Conservation (phyloP, 2,888 invertebrate species). For the Morpho deidamia region DNA sequence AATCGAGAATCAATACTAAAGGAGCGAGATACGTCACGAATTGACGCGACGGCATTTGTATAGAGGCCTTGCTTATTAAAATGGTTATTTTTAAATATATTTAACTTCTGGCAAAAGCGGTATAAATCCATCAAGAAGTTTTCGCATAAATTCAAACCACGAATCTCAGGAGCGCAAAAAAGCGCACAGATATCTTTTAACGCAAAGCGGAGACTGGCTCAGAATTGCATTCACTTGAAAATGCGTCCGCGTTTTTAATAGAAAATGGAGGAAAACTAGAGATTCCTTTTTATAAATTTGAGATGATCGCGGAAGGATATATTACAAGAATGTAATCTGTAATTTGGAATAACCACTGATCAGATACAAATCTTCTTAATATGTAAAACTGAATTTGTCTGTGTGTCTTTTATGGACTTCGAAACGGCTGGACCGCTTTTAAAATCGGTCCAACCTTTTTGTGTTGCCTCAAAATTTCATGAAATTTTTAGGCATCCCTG, state of each 20-base stretch:
- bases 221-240: background rate
- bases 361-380: no score
- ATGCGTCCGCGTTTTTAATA: background rate
- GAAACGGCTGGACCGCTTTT: no score
- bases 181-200: background rate
- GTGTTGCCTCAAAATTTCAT: no score
- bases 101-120: background rate
- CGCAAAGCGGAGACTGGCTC: background rate
- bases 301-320: no score
- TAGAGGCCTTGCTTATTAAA: background rate
- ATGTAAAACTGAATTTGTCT: no score
- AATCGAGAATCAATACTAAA: conserved; percentile 47
- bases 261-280: background rate
- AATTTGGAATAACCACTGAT: no score
- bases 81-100: no score
- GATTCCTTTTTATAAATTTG: no score
- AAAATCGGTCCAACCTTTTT: no score
- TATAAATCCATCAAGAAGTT: conserved; percentile 7
- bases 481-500: no score
- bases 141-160: conserved; percentile 2
- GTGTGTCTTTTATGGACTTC: no score
- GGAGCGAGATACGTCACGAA: conserved; percentile 40
- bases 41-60: conserved; percentile 27
- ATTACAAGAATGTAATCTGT: no score
- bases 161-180: conserved; percentile 1